Conservation (phyloP, 2,888 invertebrate genomes). For the Willowsia nigromaculata region DNA sequence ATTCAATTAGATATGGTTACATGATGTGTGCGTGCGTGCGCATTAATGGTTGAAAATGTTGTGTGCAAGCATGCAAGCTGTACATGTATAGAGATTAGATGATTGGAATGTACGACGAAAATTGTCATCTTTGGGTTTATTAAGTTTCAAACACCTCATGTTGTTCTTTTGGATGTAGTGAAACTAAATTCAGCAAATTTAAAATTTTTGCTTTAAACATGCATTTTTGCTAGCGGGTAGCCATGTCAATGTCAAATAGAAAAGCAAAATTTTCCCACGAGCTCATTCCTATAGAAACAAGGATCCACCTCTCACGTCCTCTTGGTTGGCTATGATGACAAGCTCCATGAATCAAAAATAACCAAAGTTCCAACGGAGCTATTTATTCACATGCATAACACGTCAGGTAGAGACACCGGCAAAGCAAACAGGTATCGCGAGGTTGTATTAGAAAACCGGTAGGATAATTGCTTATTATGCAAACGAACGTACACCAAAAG, state of each 20-base stretch:
- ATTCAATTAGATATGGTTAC: neutral
- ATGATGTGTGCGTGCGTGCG: neutral
- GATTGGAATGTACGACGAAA: neutral
- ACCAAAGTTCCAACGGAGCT: neutral
- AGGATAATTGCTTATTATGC: conserved; percentile 14
- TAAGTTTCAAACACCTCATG: too few species aligned
- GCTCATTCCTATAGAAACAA: too few species aligned
- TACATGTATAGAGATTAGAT: neutral
- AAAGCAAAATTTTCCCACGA: conserved; percentile 40
- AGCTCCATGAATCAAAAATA: too few species aligned
- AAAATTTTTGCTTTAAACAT: too few species aligned
- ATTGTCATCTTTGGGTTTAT: conserved; percentile 48
- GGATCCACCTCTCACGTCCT: too few species aligned
- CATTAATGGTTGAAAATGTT: too few species aligned
- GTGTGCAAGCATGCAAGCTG: too few species aligned
- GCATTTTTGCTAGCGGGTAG: neutral
- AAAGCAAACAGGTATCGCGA: neutral
- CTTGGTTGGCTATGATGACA: neutral
- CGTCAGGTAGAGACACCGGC: neutral
- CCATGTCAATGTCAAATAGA: neutral
- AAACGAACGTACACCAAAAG: neutral
- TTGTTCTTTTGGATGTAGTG: too few species aligned
- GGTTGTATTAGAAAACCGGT: neutral
- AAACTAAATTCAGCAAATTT: too few species aligned
- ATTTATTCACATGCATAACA: neutral